Conservation (phyloP, 2,113 vertebrate genomes). For the Hippotragus niger region DNA sequence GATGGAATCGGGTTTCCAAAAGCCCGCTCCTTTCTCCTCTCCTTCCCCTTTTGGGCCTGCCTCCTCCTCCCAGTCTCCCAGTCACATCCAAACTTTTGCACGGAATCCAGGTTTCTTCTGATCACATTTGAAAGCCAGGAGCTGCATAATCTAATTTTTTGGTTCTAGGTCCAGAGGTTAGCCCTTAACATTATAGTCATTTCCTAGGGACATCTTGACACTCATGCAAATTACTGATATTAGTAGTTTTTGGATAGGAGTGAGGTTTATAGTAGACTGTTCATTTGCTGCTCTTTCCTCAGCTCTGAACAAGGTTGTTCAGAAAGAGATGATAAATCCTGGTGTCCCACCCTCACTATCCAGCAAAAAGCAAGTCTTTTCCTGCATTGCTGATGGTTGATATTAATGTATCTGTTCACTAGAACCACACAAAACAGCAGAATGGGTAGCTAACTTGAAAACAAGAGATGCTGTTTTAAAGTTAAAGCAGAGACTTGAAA, state of each 20-base stretch:
- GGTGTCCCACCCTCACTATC: background rate
- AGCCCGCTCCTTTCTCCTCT: background rate
- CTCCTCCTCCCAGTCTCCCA: background rate
- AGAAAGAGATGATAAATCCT: background rate
- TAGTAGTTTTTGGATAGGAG: background rate
- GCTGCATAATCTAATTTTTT: background rate
- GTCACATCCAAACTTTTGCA: background rate
- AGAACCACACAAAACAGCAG: background rate
- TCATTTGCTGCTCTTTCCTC: background rate
- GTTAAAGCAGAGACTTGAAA: background rate
- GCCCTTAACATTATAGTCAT: background rate
- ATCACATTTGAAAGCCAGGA: background rate
- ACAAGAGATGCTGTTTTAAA: background rate
- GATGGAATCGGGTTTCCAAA: background rate
- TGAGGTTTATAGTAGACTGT: background rate
- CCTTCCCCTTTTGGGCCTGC: background rate
- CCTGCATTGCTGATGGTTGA: background rate
- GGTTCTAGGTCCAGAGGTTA: background rate
- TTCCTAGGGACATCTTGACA: background rate
- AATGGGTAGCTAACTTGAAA: background rate
- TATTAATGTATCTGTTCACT: background rate
- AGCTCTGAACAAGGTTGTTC: background rate
- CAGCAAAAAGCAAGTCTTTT: background rate
- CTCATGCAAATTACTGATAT: background rate
- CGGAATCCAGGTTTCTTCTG: background rate